Evolutionary conservation across 1,140 invertebrate species (phyloP).

Genomic region (Pachypsylla venusta): DNA sequence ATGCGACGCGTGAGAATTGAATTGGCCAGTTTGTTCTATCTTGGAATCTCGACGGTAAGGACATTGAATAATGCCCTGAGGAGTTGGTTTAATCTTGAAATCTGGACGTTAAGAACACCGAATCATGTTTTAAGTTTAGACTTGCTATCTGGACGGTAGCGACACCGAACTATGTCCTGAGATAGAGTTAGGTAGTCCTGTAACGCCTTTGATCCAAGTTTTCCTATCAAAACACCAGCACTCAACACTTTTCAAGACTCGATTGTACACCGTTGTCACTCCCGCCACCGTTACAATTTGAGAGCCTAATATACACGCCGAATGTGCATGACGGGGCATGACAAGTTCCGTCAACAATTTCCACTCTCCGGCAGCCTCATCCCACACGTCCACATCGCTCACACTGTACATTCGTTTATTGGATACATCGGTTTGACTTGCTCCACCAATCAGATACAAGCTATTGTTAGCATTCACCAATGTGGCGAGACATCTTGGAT

Average conservation of each 20-base stretch:
- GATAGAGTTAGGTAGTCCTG: neutral
- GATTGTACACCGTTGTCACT: neutral
- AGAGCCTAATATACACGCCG: neutral
- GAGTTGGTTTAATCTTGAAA: too few species aligned
- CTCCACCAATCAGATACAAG: conserved; percentile 8
- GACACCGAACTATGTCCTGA: conserved; percentile 8
- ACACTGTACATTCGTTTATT: neutral
- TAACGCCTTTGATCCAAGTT: conserved; percentile 3
- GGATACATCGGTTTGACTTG: neutral
- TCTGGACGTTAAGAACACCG: too few species aligned
- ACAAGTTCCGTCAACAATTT: neutral
- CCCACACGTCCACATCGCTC: neutral
- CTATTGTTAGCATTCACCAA: neutral
- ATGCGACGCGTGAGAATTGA: too few species aligned
- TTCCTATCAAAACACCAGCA: conserved; percentile 7
- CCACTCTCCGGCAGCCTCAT: neutral
- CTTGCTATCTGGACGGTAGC: conserved; percentile 7
- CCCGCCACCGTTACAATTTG: conserved; percentile 7
- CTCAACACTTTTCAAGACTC: neutral
- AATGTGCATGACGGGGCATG: conserved; percentile 6
- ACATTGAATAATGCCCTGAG: too few species aligned
- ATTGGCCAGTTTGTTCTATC: too few species aligned
- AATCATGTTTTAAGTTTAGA: too few species aligned
- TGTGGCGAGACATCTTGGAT: neutral
- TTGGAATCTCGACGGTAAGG: too few species aligned